phyloP scores from a whole-genome alignment of 1,140 invertebrate genomes.

The Latrodectus geometricus region DNA sequence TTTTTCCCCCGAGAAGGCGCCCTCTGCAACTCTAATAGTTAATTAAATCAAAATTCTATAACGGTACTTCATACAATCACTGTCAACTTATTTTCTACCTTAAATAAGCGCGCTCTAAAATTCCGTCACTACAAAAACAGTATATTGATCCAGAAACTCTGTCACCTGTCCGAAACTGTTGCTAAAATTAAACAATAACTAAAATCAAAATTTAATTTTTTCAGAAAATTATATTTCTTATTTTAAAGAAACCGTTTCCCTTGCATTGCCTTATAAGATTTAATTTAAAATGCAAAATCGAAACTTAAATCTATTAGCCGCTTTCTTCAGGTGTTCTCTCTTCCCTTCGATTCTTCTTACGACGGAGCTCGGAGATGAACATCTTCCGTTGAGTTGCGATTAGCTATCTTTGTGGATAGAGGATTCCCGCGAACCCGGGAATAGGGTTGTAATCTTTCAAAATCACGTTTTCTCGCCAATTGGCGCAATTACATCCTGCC shows the following conservation, averaged over 20 bases:
- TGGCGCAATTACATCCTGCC: background rate
- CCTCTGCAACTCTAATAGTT: background rate
- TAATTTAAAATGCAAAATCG: background rate
- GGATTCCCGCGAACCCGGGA: constrained; percentile 48
- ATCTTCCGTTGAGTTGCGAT: constrained; percentile 16
- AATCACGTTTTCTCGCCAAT: constrained; percentile 11
- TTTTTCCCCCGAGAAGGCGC: background rate
- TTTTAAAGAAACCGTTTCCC: background rate
- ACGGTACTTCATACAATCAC: background rate
- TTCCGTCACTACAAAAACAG: constrained; percentile 34
- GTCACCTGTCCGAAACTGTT: constrained; percentile 46
- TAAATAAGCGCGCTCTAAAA: constrained; percentile 31
- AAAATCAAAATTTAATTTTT: constrained; percentile 13
- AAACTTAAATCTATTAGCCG: background rate
- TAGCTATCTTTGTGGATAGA: constrained; percentile 31
- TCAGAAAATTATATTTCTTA: background rate
- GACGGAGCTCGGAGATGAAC: constrained; percentile 12
- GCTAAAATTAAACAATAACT: constrained; percentile 12
- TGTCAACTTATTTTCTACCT: constrained; percentile 21
- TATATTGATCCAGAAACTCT: constrained; percentile 27
- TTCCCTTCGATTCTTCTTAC: background rate
- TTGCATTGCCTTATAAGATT: background rate
- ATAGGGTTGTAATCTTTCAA: constrained; percentile 32
- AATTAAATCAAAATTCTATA: background rate
- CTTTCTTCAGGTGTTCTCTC: constrained; percentile 17